Base-by-base conservation (phyloP, 2,797 vertebrate genomes). In the Oreonectes daqikongensis region DNA sequence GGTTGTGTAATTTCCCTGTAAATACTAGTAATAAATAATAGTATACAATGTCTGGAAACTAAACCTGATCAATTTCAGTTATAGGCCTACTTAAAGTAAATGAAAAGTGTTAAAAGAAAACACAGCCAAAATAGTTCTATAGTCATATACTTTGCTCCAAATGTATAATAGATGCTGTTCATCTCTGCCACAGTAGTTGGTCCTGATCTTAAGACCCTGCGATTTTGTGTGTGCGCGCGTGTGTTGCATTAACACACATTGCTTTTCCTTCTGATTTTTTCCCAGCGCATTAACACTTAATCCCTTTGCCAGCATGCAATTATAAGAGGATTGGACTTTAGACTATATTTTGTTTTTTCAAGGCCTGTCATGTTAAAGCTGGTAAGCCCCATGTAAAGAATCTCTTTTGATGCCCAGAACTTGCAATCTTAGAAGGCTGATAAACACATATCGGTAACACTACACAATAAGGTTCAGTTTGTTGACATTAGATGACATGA, bases 251-350 rank as follows among this genome's bases (percentile, higher is more conserved):
- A 87, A 87, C 90, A 88, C 61, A 52, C 38, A 52, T 17, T 32
- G 53, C 66, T 42, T 75, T 69, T 59, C 78, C 81, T 65, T 52
- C 20, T 52, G 78, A 77, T 81, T 69, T 50, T 66, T 48, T 64
- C 84, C 86, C 79, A 82, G 88, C 89, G 89, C 89, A 91, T 92
- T 92, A 91, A 85, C 74, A 84, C 85, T 86, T 92, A 91, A 90
- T 91, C 91, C 89, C 91, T 91, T 90, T 85, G 90, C 89, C 89
- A 90, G 88, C 90, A 88, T 87, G 90, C 90, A 90, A 89, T 91
- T 90, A 90, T 83, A 72, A 80, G 57, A 18, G 83, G 87, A 90
- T 89, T 86, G 85, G 85, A 85, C 86, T 88, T 84, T 81, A 89
- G 83, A 88, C 84, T 85, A 84, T 72, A 86, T n/a, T n/a, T n/a